Base-by-base conservation (phyloP, 2,113 vertebrate genomes). In the Oreochromis tanganicae region DNA sequence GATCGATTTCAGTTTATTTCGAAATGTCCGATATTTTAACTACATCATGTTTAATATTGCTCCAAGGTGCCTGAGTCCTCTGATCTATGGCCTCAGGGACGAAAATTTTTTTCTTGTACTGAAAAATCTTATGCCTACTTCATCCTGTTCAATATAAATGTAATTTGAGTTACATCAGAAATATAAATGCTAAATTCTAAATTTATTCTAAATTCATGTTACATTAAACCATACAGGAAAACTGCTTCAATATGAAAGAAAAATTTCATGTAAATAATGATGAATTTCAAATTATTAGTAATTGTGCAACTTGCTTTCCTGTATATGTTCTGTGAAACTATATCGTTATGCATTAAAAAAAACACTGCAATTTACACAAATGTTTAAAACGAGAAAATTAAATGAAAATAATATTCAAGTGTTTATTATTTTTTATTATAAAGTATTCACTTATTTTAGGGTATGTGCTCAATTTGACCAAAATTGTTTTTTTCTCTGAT, bases 1-100 rank as follows among this genome's bases (percentile, higher is more conserved):
- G 21, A 56, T 56, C 0, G 55, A 56, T 56, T 27, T 56, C 0
- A 56, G 0, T 2, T 56, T 56, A 27, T 14, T 56, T 56, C 1
- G 0, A 4, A 27, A 57, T 27, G 11, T 57, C 55, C 0, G 55
- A 27, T 57, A 27, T 14, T 57, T 1, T 57, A 57, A 57, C 12
- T 57, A 57, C 0, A 27, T 27, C 1, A 8, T 27, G 55, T 27
- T 57, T 14, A 57, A 0, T 2, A 27, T 57, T 27, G 55, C 24
- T 57, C 55, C 55, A 27, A 27, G 24, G 55, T 57, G 55, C 1
- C 24, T 59, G 6, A 56, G 55, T 56, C 55, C 55, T 4, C 11
- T 56, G 11, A 56, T 27, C 4, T 56, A 56, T 14, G 55, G 24
- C 0, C 21, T 57, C 55, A 24, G 21, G 12, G 55, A 57, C 14